Evolutionary conservation across 2,797 vertebrate genomes (phyloP).

Genomic region (Valencia hispanica): DNA sequence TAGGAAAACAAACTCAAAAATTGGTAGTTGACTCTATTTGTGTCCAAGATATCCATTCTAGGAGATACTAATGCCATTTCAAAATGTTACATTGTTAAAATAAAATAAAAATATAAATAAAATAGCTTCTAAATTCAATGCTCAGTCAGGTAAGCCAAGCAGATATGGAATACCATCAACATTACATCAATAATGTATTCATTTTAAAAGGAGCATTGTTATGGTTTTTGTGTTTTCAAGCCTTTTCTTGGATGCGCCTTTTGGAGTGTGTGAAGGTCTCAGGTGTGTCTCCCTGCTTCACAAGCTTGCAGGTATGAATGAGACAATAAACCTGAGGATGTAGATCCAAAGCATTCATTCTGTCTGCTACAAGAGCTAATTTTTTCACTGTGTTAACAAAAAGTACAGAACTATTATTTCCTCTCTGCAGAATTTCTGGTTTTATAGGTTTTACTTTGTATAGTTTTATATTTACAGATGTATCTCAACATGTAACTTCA

Average conservation of each 20-base stretch:
- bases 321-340: conserved; percentile 30
- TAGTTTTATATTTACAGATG: not conserved
- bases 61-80: not conserved
- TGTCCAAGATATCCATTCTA: not conserved
- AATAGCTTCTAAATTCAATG: not conserved
- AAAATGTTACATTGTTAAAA: not conserved
- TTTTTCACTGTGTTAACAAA: not conserved
- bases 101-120: not conserved
- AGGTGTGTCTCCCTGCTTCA: conserved; percentile 32
- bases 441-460: not conserved
- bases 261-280: conserved; percentile 24
- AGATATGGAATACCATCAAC: not conserved
- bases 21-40: conserved; percentile 10
- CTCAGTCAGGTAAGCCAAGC: not conserved
- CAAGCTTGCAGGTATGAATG: conserved; percentile 30
- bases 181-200: not conserved
- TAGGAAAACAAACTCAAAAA: conserved; percentile 14
- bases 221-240: not conserved
- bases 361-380: not conserved
- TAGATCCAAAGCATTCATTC: not conserved
- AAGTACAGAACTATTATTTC: not conserved
- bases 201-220: too few species aligned
- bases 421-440: not conserved
- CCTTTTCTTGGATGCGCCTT: not conserved
- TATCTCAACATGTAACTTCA: not conserved